A percentile compares a stretch with the other conserved stretches of the same genome.
Conservation (phyloP, 1,140 invertebrate genomes). For the Aphelinus atriplicis region DNA sequence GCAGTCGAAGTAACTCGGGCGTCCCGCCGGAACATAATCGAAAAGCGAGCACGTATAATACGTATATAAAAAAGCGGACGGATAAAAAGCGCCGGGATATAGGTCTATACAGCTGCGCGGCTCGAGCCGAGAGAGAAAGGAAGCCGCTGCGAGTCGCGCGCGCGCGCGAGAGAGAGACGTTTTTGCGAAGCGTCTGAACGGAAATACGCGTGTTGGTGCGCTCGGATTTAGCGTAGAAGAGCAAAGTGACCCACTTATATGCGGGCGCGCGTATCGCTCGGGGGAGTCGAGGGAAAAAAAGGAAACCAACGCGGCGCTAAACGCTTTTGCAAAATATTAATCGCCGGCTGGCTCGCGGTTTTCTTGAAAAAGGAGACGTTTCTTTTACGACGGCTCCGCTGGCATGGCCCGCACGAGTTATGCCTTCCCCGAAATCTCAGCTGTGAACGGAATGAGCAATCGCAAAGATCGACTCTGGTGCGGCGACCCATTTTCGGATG, state of each 20-base stretch:
- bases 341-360: constrained; percentile 5
- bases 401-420: neutral
- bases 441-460: too few relatives aligned
- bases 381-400: neutral
- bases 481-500: too few relatives aligned
- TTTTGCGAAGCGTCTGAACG: constrained; percentile 52
- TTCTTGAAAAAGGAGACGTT: neutral
- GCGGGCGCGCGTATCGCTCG: neutral
- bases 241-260: constrained; percentile 53
- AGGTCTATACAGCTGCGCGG: neutral
- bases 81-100: constrained; percentile 10
- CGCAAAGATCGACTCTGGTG: too few relatives aligned
- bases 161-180: constrained; percentile 16
- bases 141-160: constrained; percentile 20
- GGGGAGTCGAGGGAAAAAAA: neutral
- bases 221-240: constrained; percentile 43
- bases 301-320: neutral
- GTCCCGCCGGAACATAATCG: constrained; percentile 4
- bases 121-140: neutral
- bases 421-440: neutral
- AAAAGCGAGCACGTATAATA: neutral
- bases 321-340: constrained; percentile 28
- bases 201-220: constrained; percentile 46
- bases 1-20: too few relatives aligned
- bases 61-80: neutral